Evolutionary conservation across 92 coral and sea anemone genomes (phyloP).

Genomic region (Siderastrea siderea): DNA sequence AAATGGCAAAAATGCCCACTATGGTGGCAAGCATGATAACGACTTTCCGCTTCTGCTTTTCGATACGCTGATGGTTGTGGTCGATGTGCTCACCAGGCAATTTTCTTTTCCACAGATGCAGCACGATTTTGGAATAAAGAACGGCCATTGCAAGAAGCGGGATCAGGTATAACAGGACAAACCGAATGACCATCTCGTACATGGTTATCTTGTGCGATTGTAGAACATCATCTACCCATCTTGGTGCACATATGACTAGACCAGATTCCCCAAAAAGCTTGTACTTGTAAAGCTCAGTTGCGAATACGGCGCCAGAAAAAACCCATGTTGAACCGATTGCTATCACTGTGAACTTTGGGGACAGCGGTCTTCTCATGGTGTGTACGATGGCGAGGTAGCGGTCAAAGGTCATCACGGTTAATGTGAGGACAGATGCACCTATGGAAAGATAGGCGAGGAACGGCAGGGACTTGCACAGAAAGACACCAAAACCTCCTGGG

Average conservation of each 20-base stretch:
- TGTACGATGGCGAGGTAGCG: constrained; percentile 79
- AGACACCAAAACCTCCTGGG: constrained; percentile 27
- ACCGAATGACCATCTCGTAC: constrained; percentile 62
- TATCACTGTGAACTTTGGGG: constrained; percentile 44
- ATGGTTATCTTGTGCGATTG: constrained; percentile 6
- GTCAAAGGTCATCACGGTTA: constrained; percentile 73
- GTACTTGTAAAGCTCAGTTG: constrained; percentile 50
- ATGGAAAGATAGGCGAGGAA: constrained; percentile 63
- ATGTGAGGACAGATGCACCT: constrained; percentile 72
- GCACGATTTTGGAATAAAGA: constrained; percentile 66
- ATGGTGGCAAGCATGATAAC: constrained; percentile 78
- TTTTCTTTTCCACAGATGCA: constrained; percentile 67
- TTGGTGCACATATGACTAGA: constrained; percentile 21
- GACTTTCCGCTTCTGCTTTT: constrained; percentile 73
- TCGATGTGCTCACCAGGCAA: constrained; percentile 64
- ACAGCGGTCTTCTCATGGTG: constrained; percentile 63
- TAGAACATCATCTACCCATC: constrained; percentile 55
- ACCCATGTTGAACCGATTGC: constrained; percentile 49
- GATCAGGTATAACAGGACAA: constrained; percentile 73
- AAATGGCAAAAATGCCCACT: constrained; percentile 74
- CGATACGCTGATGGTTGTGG: constrained; percentile 56
- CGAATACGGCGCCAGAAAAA: constrained; percentile 29
- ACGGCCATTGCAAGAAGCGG: constrained; percentile 71
- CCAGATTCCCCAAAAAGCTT: constrained; percentile 2
- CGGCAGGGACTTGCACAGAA: constrained; percentile 56